A percentile compares a stretch with the other conserved stretches of the same genome.
phyloP scores from a whole-genome alignment of 2,113 vertebrate species.

The Pangasianodon gigas region DNA sequence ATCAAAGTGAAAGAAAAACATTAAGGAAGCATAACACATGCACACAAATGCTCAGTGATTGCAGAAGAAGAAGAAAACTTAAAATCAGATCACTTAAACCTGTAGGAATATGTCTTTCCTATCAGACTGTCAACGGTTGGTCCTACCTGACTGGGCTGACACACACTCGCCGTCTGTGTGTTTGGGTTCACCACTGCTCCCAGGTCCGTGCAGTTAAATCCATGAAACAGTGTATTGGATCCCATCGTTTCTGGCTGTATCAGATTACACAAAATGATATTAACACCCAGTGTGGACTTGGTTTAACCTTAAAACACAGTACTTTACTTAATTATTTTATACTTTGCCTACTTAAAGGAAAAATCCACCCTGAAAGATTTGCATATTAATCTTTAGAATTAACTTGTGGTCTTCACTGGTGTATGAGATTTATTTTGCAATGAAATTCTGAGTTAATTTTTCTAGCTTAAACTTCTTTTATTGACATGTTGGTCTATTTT shows the following conservation, averaged over 20 bases:
- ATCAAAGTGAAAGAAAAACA: conserved; percentile 10
- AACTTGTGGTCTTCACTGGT: not conserved
- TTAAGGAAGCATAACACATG: not conserved
- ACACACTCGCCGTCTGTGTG: conserved; percentile 57
- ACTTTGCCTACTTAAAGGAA: not conserved
- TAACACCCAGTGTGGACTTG: not conserved
- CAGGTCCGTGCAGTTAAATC: conserved; percentile 53
- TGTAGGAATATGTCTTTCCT: not conserved
- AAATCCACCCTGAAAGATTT: not conserved
- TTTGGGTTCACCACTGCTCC: conserved; percentile 30
- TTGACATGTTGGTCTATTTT: not conserved
- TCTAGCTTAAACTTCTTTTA: not conserved
- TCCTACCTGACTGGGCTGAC: conserved; percentile 64
- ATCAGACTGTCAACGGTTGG: not conserved
- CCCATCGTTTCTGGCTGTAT: conserved; percentile 2
- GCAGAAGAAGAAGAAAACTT: not conserved
- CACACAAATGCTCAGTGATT: not conserved
- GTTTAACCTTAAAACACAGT: not conserved
- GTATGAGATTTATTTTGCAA: not conserved
- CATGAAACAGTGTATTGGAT: conserved; percentile 56
- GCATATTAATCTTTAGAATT: not conserved
- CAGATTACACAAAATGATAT: not conserved
- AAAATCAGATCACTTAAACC: not conserved
- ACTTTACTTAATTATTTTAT: not conserved
- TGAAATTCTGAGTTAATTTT: not conserved